These are phyloP conservation scores for Panopea generosa DNA, from an alignment of 2,888 invertebrate genomes.

Conservation along the genomic window DNA sequence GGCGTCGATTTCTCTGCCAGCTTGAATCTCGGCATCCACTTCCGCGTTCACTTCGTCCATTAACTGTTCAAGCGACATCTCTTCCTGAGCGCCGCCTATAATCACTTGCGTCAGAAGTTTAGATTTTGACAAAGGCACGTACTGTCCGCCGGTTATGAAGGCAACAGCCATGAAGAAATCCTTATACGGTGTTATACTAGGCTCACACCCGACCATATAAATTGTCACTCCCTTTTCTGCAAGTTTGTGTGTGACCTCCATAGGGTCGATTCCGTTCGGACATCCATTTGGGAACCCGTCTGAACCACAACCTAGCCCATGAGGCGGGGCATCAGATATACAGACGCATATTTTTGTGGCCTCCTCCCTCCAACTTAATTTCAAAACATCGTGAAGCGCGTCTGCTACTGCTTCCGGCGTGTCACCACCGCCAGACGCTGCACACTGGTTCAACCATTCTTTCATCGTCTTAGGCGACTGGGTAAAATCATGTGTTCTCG, in stretches of 20 bases:
- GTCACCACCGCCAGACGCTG: constrained; percentile 80
- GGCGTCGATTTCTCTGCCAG: constrained; percentile 67
- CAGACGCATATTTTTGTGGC: constrained; percentile 81
- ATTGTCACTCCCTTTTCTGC: constrained; percentile 80
- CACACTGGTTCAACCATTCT: constrained; percentile 73
- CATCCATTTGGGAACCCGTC: constrained; percentile 80
- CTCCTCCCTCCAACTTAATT: constrained; percentile 78
- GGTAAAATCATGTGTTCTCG: constrained; percentile 80
- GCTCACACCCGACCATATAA: constrained; percentile 81
- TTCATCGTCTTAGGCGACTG: constrained; percentile 77
- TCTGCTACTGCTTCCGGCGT: constrained; percentile 81
- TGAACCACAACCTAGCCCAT: constrained; percentile 70
- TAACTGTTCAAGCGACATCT: constrained; percentile 79
- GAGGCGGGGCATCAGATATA: constrained; percentile 82
- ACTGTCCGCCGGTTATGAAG: constrained; percentile 81
- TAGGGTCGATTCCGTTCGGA: constrained; percentile 80
- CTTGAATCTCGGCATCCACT: constrained; percentile 67
- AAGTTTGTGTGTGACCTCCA: constrained; percentile 71
- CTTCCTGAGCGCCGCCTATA: constrained; percentile 81
- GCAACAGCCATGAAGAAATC: constrained; percentile 81
- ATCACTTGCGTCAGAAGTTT: constrained; percentile 77
- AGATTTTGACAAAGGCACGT: constrained; percentile 78
- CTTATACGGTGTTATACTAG: constrained; percentile 73
- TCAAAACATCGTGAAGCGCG: constrained; percentile 78
- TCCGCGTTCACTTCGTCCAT: constrained; percentile 77